A percentile compares a stretch with the other conserved stretches of the same genome.
phyloP scores from a whole-genome alignment of 2,113 vertebrate genomes.

The Rhinoptilus africanus region DNA sequence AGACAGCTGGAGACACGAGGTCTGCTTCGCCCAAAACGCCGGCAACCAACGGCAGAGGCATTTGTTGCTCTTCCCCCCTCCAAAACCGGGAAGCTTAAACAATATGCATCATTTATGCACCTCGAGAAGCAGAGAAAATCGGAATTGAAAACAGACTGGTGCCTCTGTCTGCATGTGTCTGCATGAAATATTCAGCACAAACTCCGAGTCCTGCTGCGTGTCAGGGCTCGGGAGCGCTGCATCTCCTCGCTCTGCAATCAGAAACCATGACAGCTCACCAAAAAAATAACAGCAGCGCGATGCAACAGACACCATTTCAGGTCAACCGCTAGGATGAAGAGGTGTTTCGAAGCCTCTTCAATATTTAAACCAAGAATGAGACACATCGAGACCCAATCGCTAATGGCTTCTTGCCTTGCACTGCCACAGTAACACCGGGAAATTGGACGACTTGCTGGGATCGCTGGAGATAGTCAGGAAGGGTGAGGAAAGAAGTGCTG shows the following conservation, averaged over 20 bases:
- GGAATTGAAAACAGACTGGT: neutral
- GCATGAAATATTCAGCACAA: constrained; percentile 67
- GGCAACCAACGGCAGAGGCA: neutral
- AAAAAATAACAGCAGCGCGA: neutral
- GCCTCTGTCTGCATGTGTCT: constrained; percentile 28
- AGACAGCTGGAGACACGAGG: neutral
- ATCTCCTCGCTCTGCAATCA: neutral
- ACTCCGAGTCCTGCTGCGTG: constrained; percentile 7
- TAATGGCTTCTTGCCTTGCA: neutral
- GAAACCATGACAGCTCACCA: neutral
- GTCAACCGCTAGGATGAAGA: constrained; percentile 3
- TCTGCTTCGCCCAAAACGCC: neutral
- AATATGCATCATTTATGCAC: constrained; percentile 63
- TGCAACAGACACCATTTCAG: neutral
- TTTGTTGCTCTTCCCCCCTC: neutral
- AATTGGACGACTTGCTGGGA: neutral
- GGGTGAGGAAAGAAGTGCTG: neutral
- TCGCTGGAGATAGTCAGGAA: neutral
- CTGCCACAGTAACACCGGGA: neutral
- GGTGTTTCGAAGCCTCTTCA: neutral
- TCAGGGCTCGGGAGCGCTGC: neutral
- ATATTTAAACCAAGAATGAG: neutral
- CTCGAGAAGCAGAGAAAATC: neutral
- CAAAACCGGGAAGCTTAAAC: constrained; percentile 21
- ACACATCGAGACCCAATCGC: neutral